Evolutionary conservation across 2,113 vertebrate genomes (phyloP), one percentile per base, ranked within the genome.

Genomic region (Aspidoscelis tigris): DNA sequence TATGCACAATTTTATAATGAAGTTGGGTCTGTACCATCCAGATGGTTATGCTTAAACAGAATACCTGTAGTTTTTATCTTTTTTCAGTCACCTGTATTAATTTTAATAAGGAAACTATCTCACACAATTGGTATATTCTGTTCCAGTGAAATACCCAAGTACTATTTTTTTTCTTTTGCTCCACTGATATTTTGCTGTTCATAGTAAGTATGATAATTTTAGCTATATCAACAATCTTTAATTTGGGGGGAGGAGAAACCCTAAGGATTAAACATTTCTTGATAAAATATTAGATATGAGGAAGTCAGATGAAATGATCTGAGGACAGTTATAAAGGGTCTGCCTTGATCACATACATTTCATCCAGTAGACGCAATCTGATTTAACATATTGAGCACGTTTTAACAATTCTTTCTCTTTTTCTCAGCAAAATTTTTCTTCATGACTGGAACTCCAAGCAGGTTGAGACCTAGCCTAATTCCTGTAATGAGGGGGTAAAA

Each of bases 81-180:
- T 61, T 61, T 61, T 18, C 58, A 61, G 18, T 61, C 18, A 18
- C 14, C 16, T 92, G 93, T 94, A 39, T 95, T 95, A 95, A 94
- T 94, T 78, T 72, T 84, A 94, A 93, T 94, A 82, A 84, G 76
- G 9, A 88, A 93, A 93, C 93, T 94, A 85, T 94, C 80, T 88
- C 86, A 91, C 64, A 33, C 88, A 94, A 92, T 88, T 85, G 26
- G 71, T 93, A 82, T 88, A 75, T 90, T 94, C 50, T 89, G 81
- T 84, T 87, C 20, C 92, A 92, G 80, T 91, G 85, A 92, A 93
- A 87, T 76, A n/a, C 89, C 78, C 78, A 80, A n/a, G 66, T 88
- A 72, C 78, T 87, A 53, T 89, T 22, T 39, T 39, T n/a, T 24
- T 50, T 14, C 82, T 53, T 82, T 94, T 92, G 88, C 87, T 92